These are phyloP conservation scores for Halotydeus destructor DNA, from an alignment of 1,140 invertebrate genomes.

Conservation along the genomic window DNA sequence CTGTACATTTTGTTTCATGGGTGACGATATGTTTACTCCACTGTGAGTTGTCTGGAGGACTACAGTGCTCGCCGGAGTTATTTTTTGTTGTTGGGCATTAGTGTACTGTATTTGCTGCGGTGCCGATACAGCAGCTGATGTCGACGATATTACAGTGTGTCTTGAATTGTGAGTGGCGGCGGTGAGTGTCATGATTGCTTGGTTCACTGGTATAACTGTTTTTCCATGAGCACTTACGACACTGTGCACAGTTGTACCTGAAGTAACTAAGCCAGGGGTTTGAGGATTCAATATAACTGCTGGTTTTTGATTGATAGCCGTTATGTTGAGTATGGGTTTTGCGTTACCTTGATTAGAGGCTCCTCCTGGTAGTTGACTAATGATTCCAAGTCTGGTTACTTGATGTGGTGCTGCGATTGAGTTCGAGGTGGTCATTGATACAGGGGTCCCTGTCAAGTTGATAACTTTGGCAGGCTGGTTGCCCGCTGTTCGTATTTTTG, in stretches of 20 bases:
- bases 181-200: neutral
- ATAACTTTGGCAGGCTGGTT: constrained; percentile 6
- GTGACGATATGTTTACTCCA: neutral
- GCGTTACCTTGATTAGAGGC: neutral
- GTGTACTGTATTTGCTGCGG: neutral
- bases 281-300: constrained; percentile 8
- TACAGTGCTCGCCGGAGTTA: neutral
- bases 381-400: constrained; percentile 3
- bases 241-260: neutral
- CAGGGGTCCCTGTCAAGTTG: neutral
- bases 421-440: neutral
- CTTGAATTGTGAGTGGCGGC: no score
- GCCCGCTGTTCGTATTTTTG: constrained; percentile 5
- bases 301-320: neutral
- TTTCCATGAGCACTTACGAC: constrained; percentile 1
- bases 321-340: constrained; percentile 4
- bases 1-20: neutral
- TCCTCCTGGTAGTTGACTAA: neutral
- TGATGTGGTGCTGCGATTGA: neutral
- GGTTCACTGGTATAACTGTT: neutral
- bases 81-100: neutral
- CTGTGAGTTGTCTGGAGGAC: neutral
- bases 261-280: neutral
- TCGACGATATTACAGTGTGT: neutral
- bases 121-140: neutral